phyloP scores from a whole-genome alignment of 2,113 vertebrate species.

The Albula goreensis region DNA sequence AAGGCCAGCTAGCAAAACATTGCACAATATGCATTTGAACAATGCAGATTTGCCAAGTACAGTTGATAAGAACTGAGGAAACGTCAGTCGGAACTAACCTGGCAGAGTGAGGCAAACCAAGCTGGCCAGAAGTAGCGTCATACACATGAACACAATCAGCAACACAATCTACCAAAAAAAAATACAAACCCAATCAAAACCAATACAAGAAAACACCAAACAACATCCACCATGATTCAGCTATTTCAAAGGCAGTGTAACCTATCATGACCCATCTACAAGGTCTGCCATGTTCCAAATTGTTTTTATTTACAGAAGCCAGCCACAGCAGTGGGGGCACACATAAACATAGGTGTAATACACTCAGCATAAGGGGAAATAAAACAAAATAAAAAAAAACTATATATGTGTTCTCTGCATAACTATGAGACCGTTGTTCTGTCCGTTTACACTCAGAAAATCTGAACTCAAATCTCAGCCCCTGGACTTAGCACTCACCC shows the following conservation, averaged over 20 bases:
- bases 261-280: background rate
- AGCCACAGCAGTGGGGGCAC: background rate
- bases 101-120: slow-evolving; percentile 95
- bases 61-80: background rate
- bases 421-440: too few species aligned
- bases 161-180: slow-evolving; percentile 84
- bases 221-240: background rate
- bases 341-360: too few species aligned
- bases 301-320: background rate
- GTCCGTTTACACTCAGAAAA: too few species aligned
- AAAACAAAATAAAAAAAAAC: too few species aligned
- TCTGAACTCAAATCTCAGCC: too few species aligned
- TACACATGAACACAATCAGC: slow-evolving; percentile 94
- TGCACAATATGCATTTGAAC: too few species aligned
- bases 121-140: slow-evolving; percentile 93
- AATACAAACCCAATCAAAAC: background rate
- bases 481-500: slow-evolving; percentile 66
- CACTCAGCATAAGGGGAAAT: too few species aligned
- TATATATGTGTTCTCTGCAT: too few species aligned
- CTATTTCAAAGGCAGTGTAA: background rate
- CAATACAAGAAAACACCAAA: background rate
- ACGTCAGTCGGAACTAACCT: slow-evolving; percentile 70
- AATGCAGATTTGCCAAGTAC: too few species aligned
- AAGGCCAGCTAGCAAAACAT: too few species aligned
- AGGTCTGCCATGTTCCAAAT: background rate